A percentile compares a stretch with the other conserved stretches of the same genome.
These are phyloP conservation scores for Zosterops lateralis DNA, from an alignment of 2,113 vertebrate genomes.

Conservation along the genomic window DNA sequence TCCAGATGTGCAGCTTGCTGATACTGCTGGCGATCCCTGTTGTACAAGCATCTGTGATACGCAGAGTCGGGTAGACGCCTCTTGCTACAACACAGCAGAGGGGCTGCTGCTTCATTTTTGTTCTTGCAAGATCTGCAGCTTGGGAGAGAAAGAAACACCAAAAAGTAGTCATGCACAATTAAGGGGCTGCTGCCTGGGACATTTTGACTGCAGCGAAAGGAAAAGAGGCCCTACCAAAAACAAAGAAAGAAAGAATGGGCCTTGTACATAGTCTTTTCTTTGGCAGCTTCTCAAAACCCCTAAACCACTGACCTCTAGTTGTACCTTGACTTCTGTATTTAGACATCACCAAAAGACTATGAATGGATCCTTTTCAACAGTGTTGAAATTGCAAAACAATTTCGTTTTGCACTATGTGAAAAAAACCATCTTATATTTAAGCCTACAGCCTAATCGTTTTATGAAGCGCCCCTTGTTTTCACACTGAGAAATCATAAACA, in stretches of 20 bases:
- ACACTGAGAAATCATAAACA: not conserved
- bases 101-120: not conserved
- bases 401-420: not conserved
- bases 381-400: too few relatives aligned
- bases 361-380: not conserved
- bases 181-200: not conserved
- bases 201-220: not conserved
- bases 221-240: not conserved
- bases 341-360: not conserved
- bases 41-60: constrained; percentile 74
- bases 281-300: not conserved
- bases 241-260: not conserved
- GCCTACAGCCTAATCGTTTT: not conserved
- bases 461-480: not conserved
- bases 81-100: constrained; percentile 76
- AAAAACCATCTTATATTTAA: not conserved
- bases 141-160: not conserved
- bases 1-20: constrained; percentile 82
- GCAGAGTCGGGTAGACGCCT: constrained; percentile 80
- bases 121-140: constrained; percentile 15
- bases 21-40: constrained; percentile 73
- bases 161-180: not conserved
- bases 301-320: not conserved
- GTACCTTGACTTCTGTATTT: not conserved
- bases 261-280: not conserved